Percentiles rank a stretch among this genome's conserved stretches.
Evolutionary conservation across 2,113 vertebrate species (phyloP).

Genomic region (Pelmatolapia mariae): DNA sequence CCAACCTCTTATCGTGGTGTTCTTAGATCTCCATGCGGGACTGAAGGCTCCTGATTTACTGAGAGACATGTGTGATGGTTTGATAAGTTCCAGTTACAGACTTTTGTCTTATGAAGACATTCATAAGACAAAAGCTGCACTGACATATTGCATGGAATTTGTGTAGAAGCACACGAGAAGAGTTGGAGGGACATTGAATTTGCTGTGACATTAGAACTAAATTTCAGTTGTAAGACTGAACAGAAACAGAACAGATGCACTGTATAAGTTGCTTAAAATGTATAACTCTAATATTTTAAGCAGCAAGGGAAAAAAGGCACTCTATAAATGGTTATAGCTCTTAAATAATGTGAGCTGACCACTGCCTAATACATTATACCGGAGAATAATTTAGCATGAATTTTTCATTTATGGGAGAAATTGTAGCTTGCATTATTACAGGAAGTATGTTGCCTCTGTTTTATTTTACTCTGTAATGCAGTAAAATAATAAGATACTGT

Average conservation of each 20-base stretch:
- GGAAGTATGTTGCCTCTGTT: accelerated
- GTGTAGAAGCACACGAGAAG: neutral
- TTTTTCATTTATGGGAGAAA: neutral
- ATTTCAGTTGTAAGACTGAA: neutral
- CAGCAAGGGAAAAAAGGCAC: accelerated
- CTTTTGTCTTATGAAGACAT: neutral
- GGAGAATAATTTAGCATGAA: neutral
- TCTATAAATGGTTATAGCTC: neutral
- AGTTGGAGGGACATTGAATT: neutral
- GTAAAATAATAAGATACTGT: neutral
- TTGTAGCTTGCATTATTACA: neutral
- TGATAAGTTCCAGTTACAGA: neutral
- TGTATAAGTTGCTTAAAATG: neutral
- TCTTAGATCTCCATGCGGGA: neutral
- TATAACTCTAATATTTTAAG: neutral
- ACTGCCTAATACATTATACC: neutral
- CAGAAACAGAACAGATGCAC: neutral
- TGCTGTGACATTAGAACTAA: neutral
- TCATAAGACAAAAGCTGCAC: neutral
- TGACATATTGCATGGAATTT: neutral
- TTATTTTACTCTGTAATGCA: neutral
- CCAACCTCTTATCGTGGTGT: neutral
- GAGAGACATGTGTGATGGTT: neutral
- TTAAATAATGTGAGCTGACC: neutral
- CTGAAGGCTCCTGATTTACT: neutral